Base-by-base conservation (phyloP, 2,113 vertebrate genomes). In the Caloenas nicobarica region DNA sequence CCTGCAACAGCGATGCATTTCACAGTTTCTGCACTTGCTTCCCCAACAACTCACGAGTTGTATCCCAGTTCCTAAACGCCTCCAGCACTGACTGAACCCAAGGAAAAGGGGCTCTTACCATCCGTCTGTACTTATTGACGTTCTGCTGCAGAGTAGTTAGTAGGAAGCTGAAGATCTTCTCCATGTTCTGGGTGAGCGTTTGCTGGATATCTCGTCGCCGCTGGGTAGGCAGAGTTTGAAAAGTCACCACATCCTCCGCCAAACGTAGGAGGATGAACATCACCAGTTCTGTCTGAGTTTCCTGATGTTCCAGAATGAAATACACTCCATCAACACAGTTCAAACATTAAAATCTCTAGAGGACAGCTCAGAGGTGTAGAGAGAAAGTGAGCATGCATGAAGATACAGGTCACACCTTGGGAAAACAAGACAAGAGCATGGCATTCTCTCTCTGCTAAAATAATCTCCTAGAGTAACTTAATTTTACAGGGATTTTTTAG, bases 161-260 rank as follows among this genome's bases (percentile, higher is more conserved):
- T 8, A 99, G 97, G 96, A 99, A 99, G 96, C 95, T 98, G 96
- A 99, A 99, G 96, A 99, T 98, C 95, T 97, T 98, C 51, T 99
- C 99, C 99, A 99, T 99, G 95, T 99, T 99, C 96, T 99, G 99
- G 6, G 99, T 99, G 92, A 99, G 98, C 1, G 99, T 99, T 94
- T 99, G 99, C 95, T 99, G 99, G 96, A 99, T 99, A 97, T 99
- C 99, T 91, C 99, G 98, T 90, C 99, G 98, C 61, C 99, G 98
- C 95, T 99, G 99, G 28, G 97, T 96, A 40, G 99, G 99, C 26
- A 99, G 96, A 2, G 99, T 98, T 98, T 99, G 99, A 97, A 99
- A 99, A 54, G 99, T 99, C 95, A 99, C 99, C 66, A 99, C 99
- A 11, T 99, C 99, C 94, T 99, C 99, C 11, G 99, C 99, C 96